Percentiles rank a stretch among this genome's conserved stretches.
phyloP scores from a whole-genome alignment of 2,797 vertebrate species.

The Psittacula echo region DNA sequence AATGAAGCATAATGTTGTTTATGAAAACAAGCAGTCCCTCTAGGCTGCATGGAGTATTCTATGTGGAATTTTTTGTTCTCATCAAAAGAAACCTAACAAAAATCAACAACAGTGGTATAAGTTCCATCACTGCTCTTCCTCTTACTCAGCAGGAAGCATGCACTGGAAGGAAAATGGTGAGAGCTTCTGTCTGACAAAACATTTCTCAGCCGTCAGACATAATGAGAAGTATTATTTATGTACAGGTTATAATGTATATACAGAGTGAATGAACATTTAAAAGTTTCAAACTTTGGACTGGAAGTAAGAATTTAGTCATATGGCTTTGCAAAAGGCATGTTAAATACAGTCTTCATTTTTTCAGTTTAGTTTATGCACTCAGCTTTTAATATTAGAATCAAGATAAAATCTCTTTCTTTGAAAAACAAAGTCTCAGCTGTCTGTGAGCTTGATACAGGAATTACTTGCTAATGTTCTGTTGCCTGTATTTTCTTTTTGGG shows the following conservation, averaged over 20 bases:
- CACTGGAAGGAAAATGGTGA: background rate
- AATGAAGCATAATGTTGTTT: background rate
- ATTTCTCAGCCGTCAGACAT: conserved; percentile 20
- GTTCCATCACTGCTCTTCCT: background rate
- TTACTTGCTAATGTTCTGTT: conserved; percentile 16
- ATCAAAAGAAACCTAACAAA: background rate
- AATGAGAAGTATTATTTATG: background rate
- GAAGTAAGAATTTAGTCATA: background rate
- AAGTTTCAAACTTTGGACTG: conserved; percentile 3
- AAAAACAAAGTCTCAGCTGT: conserved; percentile 19
- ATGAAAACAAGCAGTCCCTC: background rate
- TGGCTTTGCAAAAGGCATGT: background rate
- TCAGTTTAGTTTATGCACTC: background rate
- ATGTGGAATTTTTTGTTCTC: background rate
- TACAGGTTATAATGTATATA: background rate
- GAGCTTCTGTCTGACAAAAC: background rate
- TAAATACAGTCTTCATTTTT: background rate
- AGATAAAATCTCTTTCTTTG: conserved; percentile 49
- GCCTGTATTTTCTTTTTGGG: conserved; percentile 9
- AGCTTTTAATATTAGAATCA: conserved; percentile 35
- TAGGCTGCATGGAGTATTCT: background rate
- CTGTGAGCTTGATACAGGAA: background rate
- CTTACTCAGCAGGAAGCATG: background rate
- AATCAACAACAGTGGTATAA: background rate
- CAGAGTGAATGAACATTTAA: background rate